These are phyloP conservation scores for Venturia canescens DNA, from an alignment of 1,140 invertebrate species.

Conservation along the genomic window DNA sequence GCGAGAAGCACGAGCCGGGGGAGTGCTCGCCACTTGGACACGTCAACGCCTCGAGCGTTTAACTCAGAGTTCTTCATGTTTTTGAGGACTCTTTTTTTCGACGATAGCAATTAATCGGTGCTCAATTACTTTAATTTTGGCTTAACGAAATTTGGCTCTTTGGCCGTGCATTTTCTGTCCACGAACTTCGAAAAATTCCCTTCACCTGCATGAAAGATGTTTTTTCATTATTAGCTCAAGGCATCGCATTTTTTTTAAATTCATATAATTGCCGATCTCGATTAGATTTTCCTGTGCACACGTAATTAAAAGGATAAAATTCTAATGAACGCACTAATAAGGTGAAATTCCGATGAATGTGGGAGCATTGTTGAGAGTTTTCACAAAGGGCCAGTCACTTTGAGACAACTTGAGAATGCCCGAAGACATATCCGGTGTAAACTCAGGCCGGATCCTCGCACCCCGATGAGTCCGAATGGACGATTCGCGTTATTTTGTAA, in stretches of 20 bases:
- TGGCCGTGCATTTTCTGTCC: background rate
- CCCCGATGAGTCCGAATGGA: constrained; percentile 20
- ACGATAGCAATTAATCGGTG: background rate
- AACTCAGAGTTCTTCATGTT: background rate
- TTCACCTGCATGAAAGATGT: background rate
- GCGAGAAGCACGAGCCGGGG: background rate
- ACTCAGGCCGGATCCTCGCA: background rate
- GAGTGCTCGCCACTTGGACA: background rate
- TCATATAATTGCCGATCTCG: no score
- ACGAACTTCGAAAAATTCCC: background rate
- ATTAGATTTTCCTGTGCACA: no score
- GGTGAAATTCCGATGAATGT: no score
- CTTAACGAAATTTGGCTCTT: background rate
- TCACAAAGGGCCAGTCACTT: background rate
- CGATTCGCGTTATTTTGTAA: constrained; percentile 33
- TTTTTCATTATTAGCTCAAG: no score
- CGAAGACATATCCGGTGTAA: background rate
- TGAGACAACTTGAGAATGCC: background rate
- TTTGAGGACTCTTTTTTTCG: background rate
- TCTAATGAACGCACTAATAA: no score
- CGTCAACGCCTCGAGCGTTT: constrained; percentile 5
- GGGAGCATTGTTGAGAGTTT: no score
- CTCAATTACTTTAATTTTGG: background rate
- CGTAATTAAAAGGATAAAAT: no score
- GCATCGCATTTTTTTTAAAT: no score